Conservation (phyloP, 2,113 vertebrate species). For the Sialia sialis region DNA sequence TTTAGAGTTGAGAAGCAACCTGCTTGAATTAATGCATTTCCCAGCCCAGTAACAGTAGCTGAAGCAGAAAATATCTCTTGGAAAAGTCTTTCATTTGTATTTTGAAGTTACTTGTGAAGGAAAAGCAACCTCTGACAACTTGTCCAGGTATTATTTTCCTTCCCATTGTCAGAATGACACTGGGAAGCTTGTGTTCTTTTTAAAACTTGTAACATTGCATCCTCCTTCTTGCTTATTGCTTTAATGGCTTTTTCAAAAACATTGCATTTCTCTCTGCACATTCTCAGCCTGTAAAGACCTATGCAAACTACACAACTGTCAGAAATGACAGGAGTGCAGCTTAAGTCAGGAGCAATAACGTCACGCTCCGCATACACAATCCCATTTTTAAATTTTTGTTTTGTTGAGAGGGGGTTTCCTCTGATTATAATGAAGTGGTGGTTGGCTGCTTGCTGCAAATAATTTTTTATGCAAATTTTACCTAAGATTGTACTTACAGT, state of each 20-base stretch:
- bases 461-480: constrained; percentile 26
- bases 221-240: background rate
- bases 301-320: background rate
- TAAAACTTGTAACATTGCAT: background rate
- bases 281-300: background rate
- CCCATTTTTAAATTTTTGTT: background rate
- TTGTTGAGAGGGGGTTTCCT: background rate
- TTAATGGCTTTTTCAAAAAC: background rate
- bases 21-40: background rate
- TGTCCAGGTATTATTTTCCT: background rate
- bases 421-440: background rate
- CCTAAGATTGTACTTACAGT: background rate
- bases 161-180: background rate
- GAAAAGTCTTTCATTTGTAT: background rate
- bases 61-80: background rate
- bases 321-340: background rate
- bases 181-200: background rate
- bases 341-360: background rate
- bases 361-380: background rate
- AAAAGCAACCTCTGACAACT: background rate
- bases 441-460: background rate
- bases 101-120: background rate
- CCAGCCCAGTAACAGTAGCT: background rate
- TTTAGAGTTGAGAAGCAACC: background rate
- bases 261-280: background rate